Percentiles rank a stretch among this genome's conserved stretches.
Evolutionary conservation across 2,888 invertebrate species (phyloP).

Genomic region (Quadroppia sp.): DNA sequence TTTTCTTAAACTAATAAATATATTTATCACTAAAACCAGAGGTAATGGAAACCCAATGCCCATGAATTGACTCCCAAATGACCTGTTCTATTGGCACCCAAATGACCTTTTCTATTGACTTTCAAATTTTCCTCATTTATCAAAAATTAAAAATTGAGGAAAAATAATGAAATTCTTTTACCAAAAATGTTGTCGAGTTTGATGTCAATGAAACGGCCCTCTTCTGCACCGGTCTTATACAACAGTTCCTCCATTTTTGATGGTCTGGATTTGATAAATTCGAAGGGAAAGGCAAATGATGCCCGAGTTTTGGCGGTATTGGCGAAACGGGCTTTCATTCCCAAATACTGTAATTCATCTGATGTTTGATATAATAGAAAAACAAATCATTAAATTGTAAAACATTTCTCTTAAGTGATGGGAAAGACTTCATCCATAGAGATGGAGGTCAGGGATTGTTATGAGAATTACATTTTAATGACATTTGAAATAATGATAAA

Average conservation of each 20-base stretch:
- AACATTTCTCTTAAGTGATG: neutral
- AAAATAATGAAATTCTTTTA: no score
- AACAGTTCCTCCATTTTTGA: neutral
- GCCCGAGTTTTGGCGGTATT: constrained; percentile 24
- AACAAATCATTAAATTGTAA: no score
- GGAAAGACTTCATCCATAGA: no score
- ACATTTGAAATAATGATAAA: neutral
- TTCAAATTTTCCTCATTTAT: no score
- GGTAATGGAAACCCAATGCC: no score
- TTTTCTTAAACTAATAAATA: no score
- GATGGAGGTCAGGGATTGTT: constrained; percentile 1
- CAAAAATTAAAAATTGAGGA: no score
- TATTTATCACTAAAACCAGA: no score
- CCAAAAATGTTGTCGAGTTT: constrained; percentile 11
- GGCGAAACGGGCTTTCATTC: constrained; percentile 29
- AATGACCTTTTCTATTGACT: no score
- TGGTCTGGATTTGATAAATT: neutral
- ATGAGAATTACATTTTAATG: neutral
- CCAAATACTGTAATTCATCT: constrained; percentile 20
- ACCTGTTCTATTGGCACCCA: no score
- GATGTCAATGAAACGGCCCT: constrained; percentile 12
- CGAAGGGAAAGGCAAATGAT: constrained; percentile 21
- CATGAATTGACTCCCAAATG: no score
- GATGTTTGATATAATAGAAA: no score
- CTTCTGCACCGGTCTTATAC: neutral